phyloP scores from a whole-genome alignment of 2,113 vertebrate species.

The Phrynosoma platyrhinos region DNA sequence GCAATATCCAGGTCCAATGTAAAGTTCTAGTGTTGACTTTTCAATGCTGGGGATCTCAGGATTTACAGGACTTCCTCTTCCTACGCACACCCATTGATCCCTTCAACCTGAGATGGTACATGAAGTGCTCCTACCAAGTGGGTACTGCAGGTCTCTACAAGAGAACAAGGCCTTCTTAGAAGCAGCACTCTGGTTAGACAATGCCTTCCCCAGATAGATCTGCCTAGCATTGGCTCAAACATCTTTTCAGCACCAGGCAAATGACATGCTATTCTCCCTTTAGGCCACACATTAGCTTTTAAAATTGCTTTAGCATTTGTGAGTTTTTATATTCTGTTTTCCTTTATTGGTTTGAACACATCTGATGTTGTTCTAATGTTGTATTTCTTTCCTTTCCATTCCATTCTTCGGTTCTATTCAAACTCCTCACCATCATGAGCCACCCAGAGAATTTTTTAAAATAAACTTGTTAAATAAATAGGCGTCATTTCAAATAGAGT shows the following conservation, averaged over 20 bases:
- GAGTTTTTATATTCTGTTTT: background rate
- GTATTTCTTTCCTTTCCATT: background rate
- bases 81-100: background rate
- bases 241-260: background rate
- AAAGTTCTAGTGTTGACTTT: background rate
- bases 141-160: too few species aligned
- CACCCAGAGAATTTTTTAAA: background rate
- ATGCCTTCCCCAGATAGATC: background rate
- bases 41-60: background rate
- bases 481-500: background rate
- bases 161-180: background rate
- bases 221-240: background rate
- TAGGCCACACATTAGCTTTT: background rate
- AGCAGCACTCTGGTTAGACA: background rate
- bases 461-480: background rate
- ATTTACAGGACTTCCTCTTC: background rate
- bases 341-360: background rate
- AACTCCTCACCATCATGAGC: background rate
- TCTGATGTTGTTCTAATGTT: background rate
- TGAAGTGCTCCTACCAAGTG: background rate
- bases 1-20: background rate
- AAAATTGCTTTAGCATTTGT: background rate
- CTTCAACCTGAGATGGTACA: background rate
- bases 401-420: background rate
- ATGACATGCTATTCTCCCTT: background rate